phyloP scores from a whole-genome alignment of 1,140 invertebrate species.

The Homalodisca vitripennis region DNA sequence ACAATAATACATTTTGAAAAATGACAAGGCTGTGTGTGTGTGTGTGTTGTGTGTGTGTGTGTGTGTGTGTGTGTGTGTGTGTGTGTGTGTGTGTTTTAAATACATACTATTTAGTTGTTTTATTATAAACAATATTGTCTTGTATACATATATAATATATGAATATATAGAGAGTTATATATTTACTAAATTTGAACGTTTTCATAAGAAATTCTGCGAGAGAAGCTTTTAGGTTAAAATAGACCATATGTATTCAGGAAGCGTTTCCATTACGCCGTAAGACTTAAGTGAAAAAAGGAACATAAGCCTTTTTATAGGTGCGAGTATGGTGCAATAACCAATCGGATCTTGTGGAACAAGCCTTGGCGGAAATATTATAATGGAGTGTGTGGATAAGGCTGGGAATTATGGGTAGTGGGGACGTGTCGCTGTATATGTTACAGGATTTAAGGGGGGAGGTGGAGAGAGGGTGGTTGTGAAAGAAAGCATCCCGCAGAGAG shows the following conservation, averaged over 20 bases:
- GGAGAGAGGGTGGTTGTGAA: no score
- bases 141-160: no score
- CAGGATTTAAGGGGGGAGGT: slow-evolving; percentile 3
- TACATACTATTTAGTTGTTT: no score
- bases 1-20: no score
- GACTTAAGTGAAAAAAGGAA: not conserved
- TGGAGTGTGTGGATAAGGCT: slow-evolving; percentile 19
- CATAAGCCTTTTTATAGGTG: slow-evolving; percentile 19
- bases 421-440: slow-evolving; percentile 22
- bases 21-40: no score
- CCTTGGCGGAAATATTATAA: slow-evolving; percentile 18
- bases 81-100: no score
- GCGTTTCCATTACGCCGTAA: not conserved
- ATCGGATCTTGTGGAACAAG: slow-evolving; percentile 4
- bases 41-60: no score
- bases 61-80: no score
- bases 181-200: no score
- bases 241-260: slow-evolving; percentile 15
- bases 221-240: slow-evolving; percentile 16
- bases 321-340: slow-evolving; percentile 13
- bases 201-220: not conserved
- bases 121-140: no score
- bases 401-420: slow-evolving; percentile 20
- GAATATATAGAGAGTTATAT: no score
- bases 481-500: slow-evolving; percentile 10